Base-by-base conservation (phyloP, 2,797 vertebrate species). In the Chloroceryle inda region DNA sequence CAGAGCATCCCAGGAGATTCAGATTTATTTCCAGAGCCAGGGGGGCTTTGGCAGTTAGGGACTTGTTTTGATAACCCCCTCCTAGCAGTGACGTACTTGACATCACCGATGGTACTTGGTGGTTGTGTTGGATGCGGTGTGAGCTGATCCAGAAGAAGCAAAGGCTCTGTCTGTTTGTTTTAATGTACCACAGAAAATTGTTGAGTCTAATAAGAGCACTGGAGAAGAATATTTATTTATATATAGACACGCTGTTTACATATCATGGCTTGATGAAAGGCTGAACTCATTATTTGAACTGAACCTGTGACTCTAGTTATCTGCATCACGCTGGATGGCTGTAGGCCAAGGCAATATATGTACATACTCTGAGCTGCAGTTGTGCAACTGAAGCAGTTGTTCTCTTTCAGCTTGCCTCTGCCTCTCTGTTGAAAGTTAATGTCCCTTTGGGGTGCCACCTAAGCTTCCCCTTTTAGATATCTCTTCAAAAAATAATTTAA, bases 161-260 rank as follows among this genome's bases (percentile, higher is more conserved):
- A 40, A 67, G 38, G 75, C 91, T 87, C 38, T 67, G 29, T 59
- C 44, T 81, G 42, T 92, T 91, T 89, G 87, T 83, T 96, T 88
- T 64, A 76, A 52, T 40, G 26, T 45, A 49, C 72, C 59, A 33
- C 44, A 84, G 82, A 89, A 94, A 12, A 55, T 61, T 88, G 87
- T 85, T 92, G 83, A 90, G 80, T 77, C 83, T 95, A 88, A 77
- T 0, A 6, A 93, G 52, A 96, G 40, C 83, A 56, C 29, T 91
- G 85, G 59, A 92, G 55, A 84, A 47, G 63, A 56, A 76, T 94
- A 94, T 94, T 96, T 96, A 76, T 95, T 97, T 97, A 94, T 95
- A 94, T 95, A 81, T 89, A 82, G 89, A 17, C 42, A 45, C 19
- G 11, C 59, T 92, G 63, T 96, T 95, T 95, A 76, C 52, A 73